Conservation (phyloP, 2,888 invertebrate genomes). For the Dorcus parallelipipedus region DNA sequence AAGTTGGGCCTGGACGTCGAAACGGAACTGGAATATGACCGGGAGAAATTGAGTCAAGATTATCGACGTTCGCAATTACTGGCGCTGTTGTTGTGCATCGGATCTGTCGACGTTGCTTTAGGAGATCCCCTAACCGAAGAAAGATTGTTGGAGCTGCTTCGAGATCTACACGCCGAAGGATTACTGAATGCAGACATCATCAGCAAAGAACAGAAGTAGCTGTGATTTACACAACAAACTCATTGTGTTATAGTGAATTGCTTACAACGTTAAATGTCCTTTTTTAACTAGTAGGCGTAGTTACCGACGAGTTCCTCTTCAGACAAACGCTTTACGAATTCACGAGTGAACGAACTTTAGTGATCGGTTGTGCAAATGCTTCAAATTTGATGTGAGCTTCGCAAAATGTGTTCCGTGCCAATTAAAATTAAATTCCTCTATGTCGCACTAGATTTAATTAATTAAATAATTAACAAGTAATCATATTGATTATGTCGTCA, state of each 20-base stretch:
- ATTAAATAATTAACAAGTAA: neutral
- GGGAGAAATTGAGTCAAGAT: slow-evolving; percentile 54
- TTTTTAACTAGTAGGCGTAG: no score
- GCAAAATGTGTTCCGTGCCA: slow-evolving; percentile 16
- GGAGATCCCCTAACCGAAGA: slow-evolving; percentile 74
- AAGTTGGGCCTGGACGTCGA: slow-evolving; percentile 63
- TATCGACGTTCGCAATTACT: slow-evolving; percentile 66
- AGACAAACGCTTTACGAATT: no score
- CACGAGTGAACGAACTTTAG: no score
- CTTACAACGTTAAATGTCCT: neutral
- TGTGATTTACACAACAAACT: slow-evolving; percentile 10
- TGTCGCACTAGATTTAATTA: neutral
- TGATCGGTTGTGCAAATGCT: slow-evolving; percentile 7
- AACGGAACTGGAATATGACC: slow-evolving; percentile 53
- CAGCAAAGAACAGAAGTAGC: slow-evolving; percentile 4
- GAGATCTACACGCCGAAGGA: slow-evolving; percentile 69
- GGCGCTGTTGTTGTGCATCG: slow-evolving; percentile 74
- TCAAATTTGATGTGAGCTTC: slow-evolving; percentile 17
- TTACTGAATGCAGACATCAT: slow-evolving; percentile 50
- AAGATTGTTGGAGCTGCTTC: slow-evolving; percentile 69
- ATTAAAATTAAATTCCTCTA: slow-evolving; percentile 2
- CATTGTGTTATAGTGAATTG: neutral
- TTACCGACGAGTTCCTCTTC: no score
- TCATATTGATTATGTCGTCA: neutral
- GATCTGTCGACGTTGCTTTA: slow-evolving; percentile 76